These are phyloP conservation scores for Paramormyrops hopkinsi DNA, from an alignment of 2,797 vertebrate species.

Conservation along the genomic window DNA sequence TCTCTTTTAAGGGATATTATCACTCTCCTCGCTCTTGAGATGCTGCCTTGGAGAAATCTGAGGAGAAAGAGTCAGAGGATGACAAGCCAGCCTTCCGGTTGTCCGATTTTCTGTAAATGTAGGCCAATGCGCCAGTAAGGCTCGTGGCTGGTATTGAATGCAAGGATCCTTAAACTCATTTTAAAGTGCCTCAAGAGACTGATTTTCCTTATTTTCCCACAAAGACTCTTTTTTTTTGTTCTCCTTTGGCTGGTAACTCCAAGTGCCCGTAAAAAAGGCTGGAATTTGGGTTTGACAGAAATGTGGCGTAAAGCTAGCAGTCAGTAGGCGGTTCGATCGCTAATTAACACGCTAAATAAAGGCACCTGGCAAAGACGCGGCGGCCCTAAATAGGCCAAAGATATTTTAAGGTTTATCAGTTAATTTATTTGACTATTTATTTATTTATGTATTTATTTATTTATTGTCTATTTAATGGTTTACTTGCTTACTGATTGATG, in stretches of 20 bases:
- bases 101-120: constrained; percentile 38
- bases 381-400: constrained; percentile 63
- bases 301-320: neutral
- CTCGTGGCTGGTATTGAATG: constrained; percentile 42
- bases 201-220: constrained; percentile 52
- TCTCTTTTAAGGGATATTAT: constrained; percentile 28
- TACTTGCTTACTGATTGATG: constrained; percentile 30
- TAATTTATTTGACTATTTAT: constrained; percentile 27
- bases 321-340: neutral
- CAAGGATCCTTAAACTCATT: constrained; percentile 59
- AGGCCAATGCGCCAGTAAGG: constrained; percentile 16
- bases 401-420: constrained; percentile 54
- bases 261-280: neutral
- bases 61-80: constrained; percentile 40
- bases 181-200: constrained; percentile 74
- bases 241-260: constrained; percentile 5
- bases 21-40: constrained; percentile 38
- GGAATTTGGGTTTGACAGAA: neutral
- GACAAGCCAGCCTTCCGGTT: constrained; percentile 45
- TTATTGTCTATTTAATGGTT: constrained; percentile 65
- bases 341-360: neutral
- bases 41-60: constrained; percentile 35
- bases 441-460: constrained; percentile 56
- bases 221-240: constrained; percentile 36
- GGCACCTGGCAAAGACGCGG: neutral